Percentiles rank a stretch among this genome's conserved stretches.
phyloP scores from a whole-genome alignment of 2,113 vertebrate species.

The Tenrec ecaudatus region DNA sequence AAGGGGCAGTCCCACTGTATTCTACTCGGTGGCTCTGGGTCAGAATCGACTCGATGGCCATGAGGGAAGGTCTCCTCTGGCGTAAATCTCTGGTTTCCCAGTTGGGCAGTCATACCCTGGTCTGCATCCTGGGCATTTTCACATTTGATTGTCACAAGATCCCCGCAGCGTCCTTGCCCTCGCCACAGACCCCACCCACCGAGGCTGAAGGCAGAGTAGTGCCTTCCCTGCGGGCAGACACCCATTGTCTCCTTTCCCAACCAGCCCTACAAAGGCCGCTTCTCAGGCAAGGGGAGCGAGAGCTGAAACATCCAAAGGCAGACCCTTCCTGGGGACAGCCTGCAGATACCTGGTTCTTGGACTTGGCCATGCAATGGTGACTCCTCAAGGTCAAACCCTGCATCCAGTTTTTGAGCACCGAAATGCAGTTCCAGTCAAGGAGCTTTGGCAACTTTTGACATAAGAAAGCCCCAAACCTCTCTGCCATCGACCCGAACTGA shows the following conservation, averaged over 20 bases:
- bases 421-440: not conserved
- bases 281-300: not conserved
- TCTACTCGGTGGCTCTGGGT: too few relatives aligned
- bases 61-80: not conserved
- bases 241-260: not conserved
- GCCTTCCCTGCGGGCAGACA: too few relatives aligned
- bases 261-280: too few relatives aligned
- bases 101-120: not conserved
- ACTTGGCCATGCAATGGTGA: fast-evolving
- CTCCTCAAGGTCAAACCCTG: not conserved
- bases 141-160: not conserved
- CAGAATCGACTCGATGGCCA: too few relatives aligned
- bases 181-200: too few relatives aligned
- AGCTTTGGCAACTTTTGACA: not conserved
- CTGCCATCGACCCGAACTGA: too few relatives aligned
- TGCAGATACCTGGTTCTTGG: not conserved
- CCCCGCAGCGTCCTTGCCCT: not conserved
- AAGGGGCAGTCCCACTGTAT: too few relatives aligned
- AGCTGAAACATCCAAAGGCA: not conserved
- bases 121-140: not conserved
- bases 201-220: not conserved
- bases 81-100: not conserved
- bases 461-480: too few relatives aligned
- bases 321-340: too few relatives aligned
- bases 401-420: not conserved